These are phyloP conservation scores for Drosophila helvetica DNA, from an alignment of 2,888 invertebrate species.

Conservation along the genomic window DNA sequence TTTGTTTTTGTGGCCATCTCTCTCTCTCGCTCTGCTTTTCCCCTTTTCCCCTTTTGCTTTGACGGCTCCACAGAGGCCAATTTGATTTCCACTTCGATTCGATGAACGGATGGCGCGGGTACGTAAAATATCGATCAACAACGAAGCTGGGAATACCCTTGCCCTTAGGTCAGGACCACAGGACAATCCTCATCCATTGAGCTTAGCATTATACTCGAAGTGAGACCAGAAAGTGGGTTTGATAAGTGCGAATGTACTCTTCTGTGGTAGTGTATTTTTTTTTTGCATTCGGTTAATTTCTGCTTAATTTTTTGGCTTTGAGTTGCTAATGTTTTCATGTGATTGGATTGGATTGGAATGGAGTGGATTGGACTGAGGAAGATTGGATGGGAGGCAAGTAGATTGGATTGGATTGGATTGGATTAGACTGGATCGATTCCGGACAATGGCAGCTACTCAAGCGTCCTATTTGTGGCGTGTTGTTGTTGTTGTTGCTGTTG, in stretches of 20 bases:
- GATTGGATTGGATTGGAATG: conserved; percentile 30
- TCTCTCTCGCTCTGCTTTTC: conserved; percentile 24
- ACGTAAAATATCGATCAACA: not conserved
- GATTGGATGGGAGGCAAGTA: not conserved
- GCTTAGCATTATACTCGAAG: not conserved
- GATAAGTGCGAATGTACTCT: not conserved
- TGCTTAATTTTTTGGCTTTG: conserved; percentile 28
- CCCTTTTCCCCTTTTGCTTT: conserved; percentile 27
- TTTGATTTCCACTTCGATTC: conserved; percentile 67
- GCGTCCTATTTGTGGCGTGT: conserved; percentile 56
- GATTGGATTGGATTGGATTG: conserved; percentile 3
- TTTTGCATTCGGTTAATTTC: conserved; percentile 18
- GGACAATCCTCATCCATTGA: not conserved
- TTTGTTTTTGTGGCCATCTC: conserved; percentile 41
- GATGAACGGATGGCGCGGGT: conserved; percentile 26
- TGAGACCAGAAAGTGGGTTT: not conserved
- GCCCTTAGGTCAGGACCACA: not conserved
- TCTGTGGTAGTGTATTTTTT: conserved; percentile 28
- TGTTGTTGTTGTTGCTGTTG: conserved; percentile 30
- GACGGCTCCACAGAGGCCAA: conserved; percentile 30
- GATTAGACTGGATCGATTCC: conserved; percentile 32
- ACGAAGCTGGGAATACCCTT: conserved; percentile 12
- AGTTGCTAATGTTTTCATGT: conserved; percentile 26
- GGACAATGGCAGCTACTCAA: conserved; percentile 57
- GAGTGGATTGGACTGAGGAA: not conserved